Evolutionary conservation across 2,113 vertebrate genomes (phyloP), one percentile per base, ranked within the genome.

Genomic region (Cephalopholis sonnerati): DNA sequence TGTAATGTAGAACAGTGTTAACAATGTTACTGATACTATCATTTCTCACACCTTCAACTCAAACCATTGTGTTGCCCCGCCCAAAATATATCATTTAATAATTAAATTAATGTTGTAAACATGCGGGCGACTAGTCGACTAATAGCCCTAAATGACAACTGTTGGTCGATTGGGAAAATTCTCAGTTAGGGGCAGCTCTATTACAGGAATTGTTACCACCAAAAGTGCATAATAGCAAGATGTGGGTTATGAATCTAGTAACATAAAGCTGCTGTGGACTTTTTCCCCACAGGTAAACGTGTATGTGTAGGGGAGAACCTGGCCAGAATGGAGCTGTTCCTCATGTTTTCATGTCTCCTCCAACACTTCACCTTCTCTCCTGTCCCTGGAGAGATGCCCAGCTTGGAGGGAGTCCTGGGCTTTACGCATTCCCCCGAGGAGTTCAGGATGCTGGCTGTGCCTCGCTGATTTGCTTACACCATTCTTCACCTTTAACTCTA

Each of bases 311-410:
- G 97, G 0, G 97, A 97, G 84, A 27, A 92, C 50, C 71, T 98
- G 92, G 97, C 96, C 27, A 95, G 87, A 29, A 66, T 96, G 1
- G 96, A 98, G 83, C 90, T 98, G 20, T 97, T 98, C 79, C 92
- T 97, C 68, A 95, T 97, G 91, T 96, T 98, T 86, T 90, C 95
- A 0, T 68, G 91, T 77, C 86, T 97, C 18, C 68, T 97, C 13
- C 94, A 95, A 10, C 87, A 57, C 9, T 95, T 96, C 84, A 91
- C 91, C 59, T 80, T 95, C 61, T 62, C 74, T 64, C 54, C 93
- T 22, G 74, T 86, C 58, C 83, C 83, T 5, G 93, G 92, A 62
- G 84, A 92, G 44, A 83, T 91, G 84, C 92, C 93, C 61, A 91
- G 81, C 36, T 6, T 94, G 59, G 85, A 93, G 22, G 91, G 78